These are phyloP conservation scores for Strigamia crassipes DNA, from an alignment of 2,888 invertebrate species.

Conservation along the genomic window DNA sequence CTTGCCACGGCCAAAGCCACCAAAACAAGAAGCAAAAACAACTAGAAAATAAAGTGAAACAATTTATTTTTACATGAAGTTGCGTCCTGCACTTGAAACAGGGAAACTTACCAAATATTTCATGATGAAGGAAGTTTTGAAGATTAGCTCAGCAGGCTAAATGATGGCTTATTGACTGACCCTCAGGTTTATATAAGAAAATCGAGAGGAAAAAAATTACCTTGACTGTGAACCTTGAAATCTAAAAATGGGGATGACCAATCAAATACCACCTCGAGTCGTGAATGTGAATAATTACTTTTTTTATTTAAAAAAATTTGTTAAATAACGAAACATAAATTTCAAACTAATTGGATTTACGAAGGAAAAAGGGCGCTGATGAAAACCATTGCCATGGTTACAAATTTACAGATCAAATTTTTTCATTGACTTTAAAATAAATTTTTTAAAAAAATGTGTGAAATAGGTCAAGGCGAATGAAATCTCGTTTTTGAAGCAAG, in stretches of 20 bases:
- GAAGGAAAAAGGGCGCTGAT: background rate
- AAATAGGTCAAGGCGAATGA: conserved; percentile 19
- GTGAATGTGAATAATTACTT: background rate
- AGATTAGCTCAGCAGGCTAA: background rate
- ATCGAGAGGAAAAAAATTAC: background rate
- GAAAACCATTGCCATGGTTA: conserved; percentile 10
- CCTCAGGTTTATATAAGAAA: background rate
- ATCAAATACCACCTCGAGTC: background rate
- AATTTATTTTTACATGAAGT: background rate
- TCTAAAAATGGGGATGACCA: conserved; percentile 20
- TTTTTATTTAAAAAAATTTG: background rate
- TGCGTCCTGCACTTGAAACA: background rate
- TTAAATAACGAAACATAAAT: background rate
- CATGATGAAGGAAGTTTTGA: background rate
- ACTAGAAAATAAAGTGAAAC: background rate
- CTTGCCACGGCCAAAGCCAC: conserved; percentile 4
- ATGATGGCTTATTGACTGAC: background rate
- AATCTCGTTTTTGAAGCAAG: background rate
- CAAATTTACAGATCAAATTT: background rate
- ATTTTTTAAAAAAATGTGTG: background rate
- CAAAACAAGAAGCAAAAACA: conserved; percentile 5
- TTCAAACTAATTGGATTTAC: background rate
- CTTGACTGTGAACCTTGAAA: conserved; percentile 39
- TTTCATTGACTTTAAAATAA: background rate
- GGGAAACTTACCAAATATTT: background rate